These are phyloP conservation scores for Ranitomeya imitator DNA, from an alignment of 2,113 vertebrate genomes.

Conservation along the genomic window DNA sequence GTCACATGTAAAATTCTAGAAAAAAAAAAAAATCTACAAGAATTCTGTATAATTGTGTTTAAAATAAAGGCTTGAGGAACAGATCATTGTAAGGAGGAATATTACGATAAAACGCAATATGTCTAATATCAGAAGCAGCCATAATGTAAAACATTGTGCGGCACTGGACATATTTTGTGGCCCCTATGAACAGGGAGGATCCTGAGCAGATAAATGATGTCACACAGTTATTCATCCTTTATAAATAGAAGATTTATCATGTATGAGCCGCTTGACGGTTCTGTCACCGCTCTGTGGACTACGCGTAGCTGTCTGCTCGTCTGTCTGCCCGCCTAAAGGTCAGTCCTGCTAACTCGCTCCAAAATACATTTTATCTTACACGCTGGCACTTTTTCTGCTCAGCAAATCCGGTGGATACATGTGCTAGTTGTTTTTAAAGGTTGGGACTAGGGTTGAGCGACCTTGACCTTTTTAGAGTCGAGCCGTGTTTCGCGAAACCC, in stretches of 20 bases:
- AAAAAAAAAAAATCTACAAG: too few species aligned
- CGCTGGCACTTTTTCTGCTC: neutral
- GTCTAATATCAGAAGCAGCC: neutral
- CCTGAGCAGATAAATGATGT: neutral
- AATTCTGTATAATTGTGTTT: too few species aligned
- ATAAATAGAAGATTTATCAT: conserved; percentile 8
- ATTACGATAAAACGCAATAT: too few species aligned
- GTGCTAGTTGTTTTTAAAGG: conserved; percentile 12
- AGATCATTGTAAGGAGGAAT: neutral
- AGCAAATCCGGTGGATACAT: neutral
- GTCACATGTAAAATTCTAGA: too few species aligned
- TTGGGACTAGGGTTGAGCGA: too few species aligned
- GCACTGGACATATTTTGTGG: neutral
- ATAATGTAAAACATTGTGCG: neutral
- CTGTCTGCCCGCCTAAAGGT: conserved; percentile 36
- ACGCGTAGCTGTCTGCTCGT: neutral
- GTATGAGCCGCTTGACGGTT: neutral
- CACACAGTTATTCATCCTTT: neutral
- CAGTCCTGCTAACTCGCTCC: conserved; percentile 9
- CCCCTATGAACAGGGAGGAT: neutral
- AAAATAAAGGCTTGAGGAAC: too few species aligned
- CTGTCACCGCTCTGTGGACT: neutral
- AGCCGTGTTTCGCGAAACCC: too few species aligned
- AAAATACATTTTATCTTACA: conserved; percentile 15
- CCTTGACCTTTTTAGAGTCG: too few species aligned